Percentiles rank a stretch among this genome's conserved stretches.
These are phyloP conservation scores for Hirtodrosophila histrioides DNA, from an alignment of 2,888 invertebrate genomes.

Conservation along the genomic window DNA sequence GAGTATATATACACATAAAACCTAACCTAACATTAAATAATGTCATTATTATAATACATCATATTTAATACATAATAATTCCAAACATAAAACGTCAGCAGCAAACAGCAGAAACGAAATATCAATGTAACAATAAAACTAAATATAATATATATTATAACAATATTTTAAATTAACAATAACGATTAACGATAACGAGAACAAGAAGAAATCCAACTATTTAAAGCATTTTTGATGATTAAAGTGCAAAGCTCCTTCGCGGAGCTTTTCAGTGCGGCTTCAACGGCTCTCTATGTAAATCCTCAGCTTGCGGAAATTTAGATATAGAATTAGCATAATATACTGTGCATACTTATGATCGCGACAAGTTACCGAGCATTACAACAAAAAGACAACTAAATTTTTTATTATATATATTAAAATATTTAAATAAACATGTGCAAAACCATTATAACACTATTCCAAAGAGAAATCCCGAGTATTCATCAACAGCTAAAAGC, in stretches of 20 bases:
- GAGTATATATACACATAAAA: constrained; percentile 61
- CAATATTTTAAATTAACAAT: constrained; percentile 47
- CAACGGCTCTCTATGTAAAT: constrained; percentile 43
- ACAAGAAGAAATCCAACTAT: constrained; percentile 29
- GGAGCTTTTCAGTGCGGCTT: constrained; percentile 15
- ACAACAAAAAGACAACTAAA: constrained; percentile 57
- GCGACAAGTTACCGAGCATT: constrained; percentile 57
- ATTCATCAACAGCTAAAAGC: not conserved
- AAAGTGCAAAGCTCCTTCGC: constrained; percentile 26
- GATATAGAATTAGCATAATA: constrained; percentile 58
- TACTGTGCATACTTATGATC: constrained; percentile 61
- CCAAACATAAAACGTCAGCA: constrained; percentile 35
- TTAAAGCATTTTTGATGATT: constrained; percentile 29
- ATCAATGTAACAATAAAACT: constrained; percentile 39
- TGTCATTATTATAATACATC: constrained; percentile 19
- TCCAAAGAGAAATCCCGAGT: constrained; percentile 33
- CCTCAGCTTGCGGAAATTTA: constrained; percentile 54
- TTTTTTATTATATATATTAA: constrained; percentile 71
- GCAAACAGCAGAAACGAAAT: constrained; percentile 37
- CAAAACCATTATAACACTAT: constrained; percentile 57
- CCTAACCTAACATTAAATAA: constrained; percentile 33
- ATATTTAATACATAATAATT: constrained; percentile 21
- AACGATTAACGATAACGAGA: constrained; percentile 36
- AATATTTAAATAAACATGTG: constrained; percentile 74
- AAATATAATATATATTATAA: constrained; percentile 9